Base-by-base conservation (phyloP, 2,797 vertebrate genomes). In the Ambastaia sidthimunki region DNA sequence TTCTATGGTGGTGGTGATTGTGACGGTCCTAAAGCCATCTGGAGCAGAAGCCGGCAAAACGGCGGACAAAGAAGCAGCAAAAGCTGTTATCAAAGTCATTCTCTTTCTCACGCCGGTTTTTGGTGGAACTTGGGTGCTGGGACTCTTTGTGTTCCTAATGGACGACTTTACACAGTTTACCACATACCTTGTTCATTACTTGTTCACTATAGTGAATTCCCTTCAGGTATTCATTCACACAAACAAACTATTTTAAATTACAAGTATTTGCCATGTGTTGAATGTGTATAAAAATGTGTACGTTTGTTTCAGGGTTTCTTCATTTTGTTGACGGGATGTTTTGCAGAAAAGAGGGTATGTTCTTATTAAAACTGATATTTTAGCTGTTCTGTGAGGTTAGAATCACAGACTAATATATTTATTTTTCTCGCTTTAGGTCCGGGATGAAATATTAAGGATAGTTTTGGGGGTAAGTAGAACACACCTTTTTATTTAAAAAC, bases 91-190 rank as follows among this genome's bases (percentile, higher is more conserved):
- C 15, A 96, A 94, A 86, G 94, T 93, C 13, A 84, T 96, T 0
- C 13, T 94, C 25, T 87, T 95, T 63, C 88, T 96, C 5, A 94
- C 94, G 0, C 95, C 95, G 0, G 76, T 95, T 23, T 96, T 96
- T 81, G 95, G 95, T 83, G 81, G 94, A 1, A 95, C 95, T 0
- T 96, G 95, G 95, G 21, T 88, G n/a, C 48, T 94, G 31, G 95
- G 94, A 57, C 90, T 94, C 48, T 77, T 89, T 37, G 47, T 85
- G 57, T 70, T 91, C 10, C 52, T 88, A 0, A 0, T 91, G 65
- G 65, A 85, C 1, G 12, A 78, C 0, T 0, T 1, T 0, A 0
- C 0, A 0, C 0, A n/a, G 7, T 0, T 62, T 7, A 0, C 79
- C 5, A 19, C 0, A 15, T 0, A 0, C 0, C 0, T 91, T 4